Conservation (phyloP, 2,797 vertebrate species). For the Scarus forsteni region DNA sequence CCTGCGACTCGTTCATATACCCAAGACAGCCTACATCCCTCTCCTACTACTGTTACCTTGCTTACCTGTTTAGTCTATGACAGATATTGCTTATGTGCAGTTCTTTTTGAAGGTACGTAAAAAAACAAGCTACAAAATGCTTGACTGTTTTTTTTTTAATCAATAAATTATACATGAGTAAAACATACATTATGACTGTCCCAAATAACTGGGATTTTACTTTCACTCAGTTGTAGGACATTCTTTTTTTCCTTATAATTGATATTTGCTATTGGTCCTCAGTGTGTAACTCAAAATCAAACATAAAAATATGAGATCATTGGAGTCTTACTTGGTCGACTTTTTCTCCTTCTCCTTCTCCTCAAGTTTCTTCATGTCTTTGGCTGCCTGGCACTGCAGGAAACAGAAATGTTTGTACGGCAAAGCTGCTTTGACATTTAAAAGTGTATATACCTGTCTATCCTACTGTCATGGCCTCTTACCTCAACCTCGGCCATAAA, state of each 20-base stretch:
- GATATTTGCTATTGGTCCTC: conserved; percentile 9
- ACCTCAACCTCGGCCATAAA: conserved; percentile 99
- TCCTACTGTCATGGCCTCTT: conserved; percentile 47
- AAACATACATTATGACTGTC: conserved; percentile 5
- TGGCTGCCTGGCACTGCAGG: conserved; percentile 93
- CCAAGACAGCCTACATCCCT: conserved; percentile 85
- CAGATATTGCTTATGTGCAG: conserved; percentile 17
- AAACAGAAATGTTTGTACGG: background rate
- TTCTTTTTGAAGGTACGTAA: conserved; percentile 3
- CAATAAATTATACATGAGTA: conserved; percentile 12
- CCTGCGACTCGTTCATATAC: conserved; percentile 99
- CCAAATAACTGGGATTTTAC: conserved; percentile 4
- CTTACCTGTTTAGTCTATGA: conserved; percentile 50
- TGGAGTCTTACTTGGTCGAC: conserved; percentile 91
- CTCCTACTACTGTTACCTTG: conserved; percentile 38
- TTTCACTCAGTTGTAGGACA: conserved; percentile 12
- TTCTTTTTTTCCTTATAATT: background rate
- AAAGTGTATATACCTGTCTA: background rate
- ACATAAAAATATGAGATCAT: background rate
- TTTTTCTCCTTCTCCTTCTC: conserved; percentile 97
- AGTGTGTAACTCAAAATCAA: conserved; percentile 12
- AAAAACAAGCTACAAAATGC: conserved; percentile 5
- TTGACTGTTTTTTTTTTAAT: background rate
- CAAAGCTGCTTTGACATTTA: background rate
- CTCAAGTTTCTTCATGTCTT: conserved; percentile 97